These are phyloP conservation scores for Phyllotreta cruciferae DNA, from an alignment of 2,888 invertebrate genomes.

Conservation along the genomic window DNA sequence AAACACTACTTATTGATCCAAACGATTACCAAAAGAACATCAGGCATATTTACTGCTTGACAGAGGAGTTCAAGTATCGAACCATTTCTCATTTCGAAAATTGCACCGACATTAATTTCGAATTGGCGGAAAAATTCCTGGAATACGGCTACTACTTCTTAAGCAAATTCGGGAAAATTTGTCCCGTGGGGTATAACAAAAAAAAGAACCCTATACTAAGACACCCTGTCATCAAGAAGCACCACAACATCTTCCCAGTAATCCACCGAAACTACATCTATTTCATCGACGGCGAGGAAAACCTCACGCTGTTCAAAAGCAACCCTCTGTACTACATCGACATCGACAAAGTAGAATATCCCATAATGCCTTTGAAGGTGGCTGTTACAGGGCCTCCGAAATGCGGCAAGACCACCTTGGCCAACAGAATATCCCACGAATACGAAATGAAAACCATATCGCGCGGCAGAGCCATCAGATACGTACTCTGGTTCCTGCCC, in stretches of 20 bases:
- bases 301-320: constrained; percentile 62
- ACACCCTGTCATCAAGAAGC: constrained; percentile 60
- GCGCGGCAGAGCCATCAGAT: constrained; percentile 64
- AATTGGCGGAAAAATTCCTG: constrained; percentile 66
- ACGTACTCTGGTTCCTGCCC: constrained; percentile 61
- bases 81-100: constrained; percentile 66
- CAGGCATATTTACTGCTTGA: constrained; percentile 47
- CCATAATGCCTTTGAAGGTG: constrained; percentile 64
- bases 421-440: constrained; percentile 63
- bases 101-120: constrained; percentile 62
- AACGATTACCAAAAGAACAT: constrained; percentile 53
- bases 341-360: constrained; percentile 59
- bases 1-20: constrained; percentile 59
- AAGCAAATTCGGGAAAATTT: constrained; percentile 69
- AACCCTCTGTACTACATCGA: constrained; percentile 67
- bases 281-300: constrained; percentile 63
- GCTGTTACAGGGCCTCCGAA: constrained; percentile 69
- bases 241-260: constrained; percentile 63
- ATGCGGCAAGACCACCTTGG: constrained; percentile 67
- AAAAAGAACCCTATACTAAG: constrained; percentile 62
- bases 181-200: constrained; percentile 69
- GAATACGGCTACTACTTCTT: constrained; percentile 67
- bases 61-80: constrained; percentile 59
- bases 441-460: constrained; percentile 66
- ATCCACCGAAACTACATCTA: constrained; percentile 68